These are phyloP conservation scores for Eledona agricola DNA, from an alignment of 2,888 invertebrate genomes.

Conservation along the genomic window DNA sequence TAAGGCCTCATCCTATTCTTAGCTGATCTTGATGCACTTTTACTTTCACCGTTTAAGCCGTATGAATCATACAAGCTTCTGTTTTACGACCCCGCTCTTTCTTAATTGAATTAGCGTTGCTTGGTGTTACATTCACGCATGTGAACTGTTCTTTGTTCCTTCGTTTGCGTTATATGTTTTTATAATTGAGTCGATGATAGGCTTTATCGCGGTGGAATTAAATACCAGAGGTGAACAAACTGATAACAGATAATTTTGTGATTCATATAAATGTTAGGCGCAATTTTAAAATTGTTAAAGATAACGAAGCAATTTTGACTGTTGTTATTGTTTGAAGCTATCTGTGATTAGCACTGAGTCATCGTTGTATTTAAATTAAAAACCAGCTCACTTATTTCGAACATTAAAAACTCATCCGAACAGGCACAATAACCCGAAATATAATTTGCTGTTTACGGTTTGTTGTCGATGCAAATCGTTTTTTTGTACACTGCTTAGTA, in stretches of 20 bases:
- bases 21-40: slow-evolving; percentile 25
- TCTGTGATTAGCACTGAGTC: no score
- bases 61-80: slow-evolving; percentile 18
- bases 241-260: slow-evolving; percentile 13
- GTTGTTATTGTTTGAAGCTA: slow-evolving; percentile 24
- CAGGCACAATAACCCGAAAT: no score
- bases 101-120: slow-evolving; percentile 5
- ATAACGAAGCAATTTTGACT: slow-evolving; percentile 13
- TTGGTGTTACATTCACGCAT: slow-evolving; percentile 1
- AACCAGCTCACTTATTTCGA: no score
- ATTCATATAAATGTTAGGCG: slow-evolving; percentile 15
- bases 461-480: no score
- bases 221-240: slow-evolving; percentile 28
- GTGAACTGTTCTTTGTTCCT: slow-evolving; percentile 13
- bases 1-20: slow-evolving; percentile 10
- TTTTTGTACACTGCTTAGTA: no score
- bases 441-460: no score
- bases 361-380: no score
- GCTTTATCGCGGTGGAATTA: slow-evolving; percentile 20
- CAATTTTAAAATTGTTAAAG: slow-evolving; percentile 11
- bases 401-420: no score
- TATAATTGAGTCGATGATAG: slow-evolving; percentile 13
- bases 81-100: slow-evolving; percentile 5
- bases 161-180: slow-evolving; percentile 17
- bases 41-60: slow-evolving; percentile 24